These are phyloP conservation scores for Calliphora vomitoria DNA, from an alignment of 2,888 invertebrate genomes.

Conservation along the genomic window DNA sequence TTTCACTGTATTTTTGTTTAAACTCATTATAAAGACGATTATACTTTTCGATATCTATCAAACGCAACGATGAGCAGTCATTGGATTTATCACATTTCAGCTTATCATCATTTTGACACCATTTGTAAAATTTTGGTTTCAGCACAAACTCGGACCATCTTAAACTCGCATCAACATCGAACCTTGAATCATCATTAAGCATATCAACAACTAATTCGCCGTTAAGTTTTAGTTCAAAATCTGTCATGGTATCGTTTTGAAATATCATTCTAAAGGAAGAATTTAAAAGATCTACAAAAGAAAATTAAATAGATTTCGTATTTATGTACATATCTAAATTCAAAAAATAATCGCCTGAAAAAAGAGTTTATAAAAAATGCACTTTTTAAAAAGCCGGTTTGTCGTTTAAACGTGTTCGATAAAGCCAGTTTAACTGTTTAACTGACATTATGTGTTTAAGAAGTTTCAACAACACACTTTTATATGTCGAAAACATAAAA, in stretches of 20 bases:
- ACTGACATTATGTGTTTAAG: too few relatives aligned
- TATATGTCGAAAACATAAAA: too few relatives aligned
- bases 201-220: conserved; percentile 65
- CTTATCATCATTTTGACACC: conserved; percentile 74
- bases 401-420: too few relatives aligned
- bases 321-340: too few relatives aligned
- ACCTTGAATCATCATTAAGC: conserved; percentile 15
- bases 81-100: conserved; percentile 58
- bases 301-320: conserved; percentile 23
- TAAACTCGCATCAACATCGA: conserved; percentile 58
- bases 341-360: too few relatives aligned
- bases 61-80: conserved; percentile 86
- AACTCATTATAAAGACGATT: conserved; percentile 89
- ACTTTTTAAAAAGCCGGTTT: too few relatives aligned
- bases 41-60: conserved; percentile 89
- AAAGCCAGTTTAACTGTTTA: too few relatives aligned
- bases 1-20: conserved; percentile 91
- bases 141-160: conserved; percentile 81
- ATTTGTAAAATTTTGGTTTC: conserved; percentile 85
- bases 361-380: too few relatives aligned
- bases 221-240: conserved; percentile 77
- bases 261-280: conserved; percentile 78
- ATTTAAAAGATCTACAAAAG: conserved; percentile 77
- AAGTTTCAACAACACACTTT: too few relatives aligned
- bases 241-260: conserved; percentile 73